Conservation (phyloP, 2,113 vertebrate genomes). For the Vimba vimba region DNA sequence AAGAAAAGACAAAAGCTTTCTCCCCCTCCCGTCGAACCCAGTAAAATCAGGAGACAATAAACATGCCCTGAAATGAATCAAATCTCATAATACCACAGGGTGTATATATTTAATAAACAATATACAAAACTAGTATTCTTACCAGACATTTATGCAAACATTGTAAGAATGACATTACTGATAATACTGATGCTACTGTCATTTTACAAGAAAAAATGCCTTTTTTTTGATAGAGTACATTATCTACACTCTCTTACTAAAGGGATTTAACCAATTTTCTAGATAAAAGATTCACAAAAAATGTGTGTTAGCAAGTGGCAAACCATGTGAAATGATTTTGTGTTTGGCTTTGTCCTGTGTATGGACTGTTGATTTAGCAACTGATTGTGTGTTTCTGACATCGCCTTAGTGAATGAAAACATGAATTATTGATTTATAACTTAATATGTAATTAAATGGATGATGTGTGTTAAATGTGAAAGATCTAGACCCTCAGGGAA, state of each 20-base stretch:
- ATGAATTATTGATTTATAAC: conserved; percentile 28
- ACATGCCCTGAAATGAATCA: background rate
- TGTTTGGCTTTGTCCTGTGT: background rate
- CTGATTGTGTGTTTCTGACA: conserved; percentile 12
- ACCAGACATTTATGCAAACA: background rate
- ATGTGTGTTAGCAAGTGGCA: background rate
- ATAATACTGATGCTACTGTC: background rate
- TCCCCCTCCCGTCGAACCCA: background rate
- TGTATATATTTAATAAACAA: background rate
- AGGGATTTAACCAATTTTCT: background rate
- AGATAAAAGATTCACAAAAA: background rate
- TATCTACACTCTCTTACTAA: background rate
- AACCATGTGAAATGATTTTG: background rate
- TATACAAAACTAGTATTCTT: background rate
- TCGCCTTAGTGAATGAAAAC: conserved; percentile 23
- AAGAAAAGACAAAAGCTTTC: conserved; percentile 5
- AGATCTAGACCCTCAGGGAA: conserved; percentile 1
- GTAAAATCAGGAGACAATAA: background rate
- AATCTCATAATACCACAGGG: background rate
- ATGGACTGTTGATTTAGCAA: conserved; percentile 5
- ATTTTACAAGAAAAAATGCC: background rate
- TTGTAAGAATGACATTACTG: background rate
- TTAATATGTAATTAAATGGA: conserved; percentile 8
- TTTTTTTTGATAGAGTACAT: background rate
- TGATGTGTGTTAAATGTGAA: conserved; percentile 4